A percentile compares a stretch with the other conserved stretches of the same genome.
Conservation (phyloP, 2,797 vertebrate species). For the Sphenodon punctatus region DNA sequence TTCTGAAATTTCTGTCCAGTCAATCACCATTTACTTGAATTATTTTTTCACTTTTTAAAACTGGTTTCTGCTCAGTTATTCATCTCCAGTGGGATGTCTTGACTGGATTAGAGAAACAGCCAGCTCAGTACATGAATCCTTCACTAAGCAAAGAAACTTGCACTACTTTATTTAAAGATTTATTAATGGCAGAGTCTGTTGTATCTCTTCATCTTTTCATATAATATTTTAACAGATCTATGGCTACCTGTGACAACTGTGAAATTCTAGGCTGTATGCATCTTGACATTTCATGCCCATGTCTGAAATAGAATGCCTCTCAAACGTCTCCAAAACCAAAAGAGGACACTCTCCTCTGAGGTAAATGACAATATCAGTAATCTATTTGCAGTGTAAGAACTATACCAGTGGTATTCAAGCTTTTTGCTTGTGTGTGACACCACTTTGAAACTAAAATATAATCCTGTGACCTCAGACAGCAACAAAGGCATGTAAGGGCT, state of each 20-base stretch:
- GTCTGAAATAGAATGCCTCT: not conserved
- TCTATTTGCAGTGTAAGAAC: not conserved
- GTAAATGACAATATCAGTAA: not conserved
- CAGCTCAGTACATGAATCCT: not conserved
- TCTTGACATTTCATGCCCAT: not conserved
- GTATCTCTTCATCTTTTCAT: conserved; percentile 34
- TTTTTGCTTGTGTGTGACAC: too few species aligned
- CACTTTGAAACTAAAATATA: too few species aligned
- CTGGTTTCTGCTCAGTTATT: not conserved
- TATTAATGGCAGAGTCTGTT: conserved; percentile 22
- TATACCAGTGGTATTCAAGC: not conserved
- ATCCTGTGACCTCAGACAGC: too few species aligned
- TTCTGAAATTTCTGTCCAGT: accelerated
- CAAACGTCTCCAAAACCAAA: not conserved
- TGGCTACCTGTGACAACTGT: not conserved
- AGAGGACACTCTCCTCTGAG: not conserved
- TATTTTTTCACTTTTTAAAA: accelerated
- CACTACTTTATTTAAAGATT: conserved; percentile 56
- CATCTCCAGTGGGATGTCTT: not conserved
- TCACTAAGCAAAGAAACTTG: conserved; percentile 52
- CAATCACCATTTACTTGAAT: not conserved
- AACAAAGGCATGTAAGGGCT: too few species aligned
- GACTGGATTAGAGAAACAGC: conserved; percentile 3
- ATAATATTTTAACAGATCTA: conserved; percentile 7
- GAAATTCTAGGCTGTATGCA: not conserved